Percentiles rank a stretch among this genome's conserved stretches.
Conservation (phyloP, 2,113 vertebrate genomes). For the Antechinus flavipes region DNA sequence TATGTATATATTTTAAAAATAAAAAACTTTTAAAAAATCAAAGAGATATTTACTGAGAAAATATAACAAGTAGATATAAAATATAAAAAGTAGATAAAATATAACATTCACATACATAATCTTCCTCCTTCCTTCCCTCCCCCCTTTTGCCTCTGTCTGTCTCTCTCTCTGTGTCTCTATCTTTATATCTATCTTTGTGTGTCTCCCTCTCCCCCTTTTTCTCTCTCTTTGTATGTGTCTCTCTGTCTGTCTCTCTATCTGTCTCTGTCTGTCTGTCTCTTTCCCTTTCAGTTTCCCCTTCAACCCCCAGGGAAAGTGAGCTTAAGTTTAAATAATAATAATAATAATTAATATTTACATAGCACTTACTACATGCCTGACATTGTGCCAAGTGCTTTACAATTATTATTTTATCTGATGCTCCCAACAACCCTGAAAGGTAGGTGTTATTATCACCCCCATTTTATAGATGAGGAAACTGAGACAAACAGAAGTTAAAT, state of each 20-base stretch:
- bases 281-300: not conserved
- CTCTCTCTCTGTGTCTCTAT: too few species aligned
- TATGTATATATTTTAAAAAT: too few species aligned
- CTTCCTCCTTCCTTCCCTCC: too few species aligned
- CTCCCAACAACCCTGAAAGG: not conserved
- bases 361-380: not conserved
- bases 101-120: too few species aligned
- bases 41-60: not conserved
- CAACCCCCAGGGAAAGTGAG: not conserved
- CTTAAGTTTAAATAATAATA: not conserved
- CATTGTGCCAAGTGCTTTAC: not conserved
- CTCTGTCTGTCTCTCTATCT: too few species aligned
- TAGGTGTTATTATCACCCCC: not conserved
- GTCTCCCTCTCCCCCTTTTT: rapidly evolving
- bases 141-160: too few species aligned
- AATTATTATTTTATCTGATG: not conserved
- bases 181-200: too few species aligned
- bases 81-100: too few species aligned
- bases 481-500: not conserved
- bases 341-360: not conserved
- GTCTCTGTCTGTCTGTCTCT: too few species aligned
- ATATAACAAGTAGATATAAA: not conserved
- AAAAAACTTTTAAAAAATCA: too few species aligned
- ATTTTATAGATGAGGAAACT: not conserved
- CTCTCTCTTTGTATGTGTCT: not conserved